Percentiles rank a stretch among this genome's conserved stretches.
phyloP scores from a whole-genome alignment of 2,888 invertebrate species.

The Monochamus alternatus region DNA sequence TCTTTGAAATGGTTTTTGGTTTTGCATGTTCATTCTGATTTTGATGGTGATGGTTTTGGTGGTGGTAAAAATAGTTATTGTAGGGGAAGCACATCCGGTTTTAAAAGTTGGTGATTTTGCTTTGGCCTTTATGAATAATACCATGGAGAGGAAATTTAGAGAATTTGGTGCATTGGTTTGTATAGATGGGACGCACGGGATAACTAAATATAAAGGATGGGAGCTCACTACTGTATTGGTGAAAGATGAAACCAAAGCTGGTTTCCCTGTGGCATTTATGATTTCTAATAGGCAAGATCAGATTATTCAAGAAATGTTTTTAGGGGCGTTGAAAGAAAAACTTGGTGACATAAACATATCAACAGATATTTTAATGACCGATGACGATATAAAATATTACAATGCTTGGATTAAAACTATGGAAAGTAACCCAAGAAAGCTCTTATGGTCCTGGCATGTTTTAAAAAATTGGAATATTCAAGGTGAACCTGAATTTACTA shows the following conservation, averaged over 20 bases:
- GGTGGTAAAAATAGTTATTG: not conserved
- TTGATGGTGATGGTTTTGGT: not conserved
- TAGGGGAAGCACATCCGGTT: constrained; percentile 25
- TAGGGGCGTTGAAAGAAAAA: not conserved
- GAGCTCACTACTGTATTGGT: constrained; percentile 44
- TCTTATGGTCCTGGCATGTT: not conserved
- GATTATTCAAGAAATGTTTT: not conserved
- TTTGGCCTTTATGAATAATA: constrained; percentile 45
- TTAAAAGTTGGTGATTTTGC: constrained; percentile 48
- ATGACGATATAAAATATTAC: not conserved
- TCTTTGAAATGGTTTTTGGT: not conserved
- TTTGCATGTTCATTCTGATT: not conserved
- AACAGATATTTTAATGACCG: not conserved
- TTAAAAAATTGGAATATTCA: constrained; percentile 1
- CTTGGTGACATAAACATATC: not conserved
- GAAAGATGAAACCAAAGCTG: constrained; percentile 45
- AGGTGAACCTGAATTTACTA: not conserved
- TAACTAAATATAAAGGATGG: constrained; percentile 21
- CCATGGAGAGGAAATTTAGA: constrained; percentile 43
- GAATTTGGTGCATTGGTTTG: constrained; percentile 40
- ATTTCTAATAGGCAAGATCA: not conserved
- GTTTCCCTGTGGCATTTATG: constrained; percentile 39
- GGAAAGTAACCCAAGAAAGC: not conserved
- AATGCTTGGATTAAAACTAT: not conserved
- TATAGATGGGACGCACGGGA: constrained; percentile 48